Conservation (phyloP, 2,888 invertebrate species). For the Morinoia aosen region DNA sequence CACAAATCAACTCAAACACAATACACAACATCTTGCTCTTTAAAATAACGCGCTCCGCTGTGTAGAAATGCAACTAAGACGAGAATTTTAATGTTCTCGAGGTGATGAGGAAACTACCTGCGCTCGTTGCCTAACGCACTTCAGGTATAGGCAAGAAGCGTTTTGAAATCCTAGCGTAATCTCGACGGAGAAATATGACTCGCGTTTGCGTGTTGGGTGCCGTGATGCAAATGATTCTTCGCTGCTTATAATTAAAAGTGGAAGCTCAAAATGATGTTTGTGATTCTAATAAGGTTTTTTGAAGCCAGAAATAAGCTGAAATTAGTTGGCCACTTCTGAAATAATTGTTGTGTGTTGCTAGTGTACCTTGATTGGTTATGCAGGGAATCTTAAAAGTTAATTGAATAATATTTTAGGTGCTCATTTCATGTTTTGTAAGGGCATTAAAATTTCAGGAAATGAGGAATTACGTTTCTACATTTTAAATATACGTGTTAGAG, state of each 20-base stretch:
- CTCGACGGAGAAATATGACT: not conserved
- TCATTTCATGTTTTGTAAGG: too few relatives aligned
- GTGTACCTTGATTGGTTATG: too few relatives aligned
- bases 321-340: too few relatives aligned
- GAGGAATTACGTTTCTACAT: not conserved
- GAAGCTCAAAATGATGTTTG: not conserved
- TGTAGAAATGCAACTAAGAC: not conserved
- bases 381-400: too few relatives aligned
- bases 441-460: not conserved
- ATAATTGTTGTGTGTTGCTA: too few relatives aligned
- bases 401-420: too few relatives aligned
- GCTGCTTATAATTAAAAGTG: not conserved
- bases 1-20: too few relatives aligned
- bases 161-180: not conserved
- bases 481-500: not conserved
- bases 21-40: too few relatives aligned
- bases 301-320: too few relatives aligned
- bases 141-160: not conserved
- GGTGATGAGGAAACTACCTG: not conserved
- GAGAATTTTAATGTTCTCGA: not conserved
- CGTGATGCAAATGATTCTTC: not conserved
- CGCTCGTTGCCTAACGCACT: not conserved
- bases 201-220: not conserved
- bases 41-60: too few relatives aligned
- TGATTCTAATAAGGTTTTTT: not conserved